Evolutionary conservation across 2,113 vertebrate species (phyloP).

Genomic region (Peromyscus californicus): DNA sequence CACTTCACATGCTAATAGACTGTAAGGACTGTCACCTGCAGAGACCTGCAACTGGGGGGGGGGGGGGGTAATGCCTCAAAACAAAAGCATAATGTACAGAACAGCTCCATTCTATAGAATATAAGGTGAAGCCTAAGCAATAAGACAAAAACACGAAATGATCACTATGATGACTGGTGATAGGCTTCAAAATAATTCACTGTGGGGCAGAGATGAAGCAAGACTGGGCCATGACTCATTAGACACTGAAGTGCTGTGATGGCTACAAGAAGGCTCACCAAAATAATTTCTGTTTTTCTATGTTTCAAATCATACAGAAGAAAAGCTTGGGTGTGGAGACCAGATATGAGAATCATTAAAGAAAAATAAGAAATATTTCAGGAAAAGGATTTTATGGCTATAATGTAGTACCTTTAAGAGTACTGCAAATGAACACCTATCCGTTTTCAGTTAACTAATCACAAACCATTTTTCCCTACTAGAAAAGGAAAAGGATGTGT

Average conservation of each 20-base stretch:
- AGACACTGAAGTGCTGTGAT: neutral
- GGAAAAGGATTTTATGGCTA: neutral
- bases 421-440: neutral
- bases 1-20: neutral
- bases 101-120: neutral
- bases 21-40: neutral
- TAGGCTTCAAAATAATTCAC: slow-evolving; percentile 2
- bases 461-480: neutral
- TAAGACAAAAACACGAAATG: neutral
- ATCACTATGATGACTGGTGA: neutral
- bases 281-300: slow-evolving; percentile 31
- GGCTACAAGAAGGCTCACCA: slow-evolving; percentile 37
- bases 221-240: neutral
- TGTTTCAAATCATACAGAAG: neutral
- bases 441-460: slow-evolving; percentile 38
- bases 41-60: no score
- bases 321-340: neutral
- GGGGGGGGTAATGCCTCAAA: neutral
- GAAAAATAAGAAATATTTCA: slow-evolving; percentile 18
- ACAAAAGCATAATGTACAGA: neutral
- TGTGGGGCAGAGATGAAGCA: neutral
- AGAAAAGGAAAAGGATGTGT: slow-evolving; percentile 37
- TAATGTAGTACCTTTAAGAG: neutral
- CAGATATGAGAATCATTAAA: neutral
- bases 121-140: neutral